Conservation (phyloP, 2,797 vertebrate species). For the Lerista edwardsae region DNA sequence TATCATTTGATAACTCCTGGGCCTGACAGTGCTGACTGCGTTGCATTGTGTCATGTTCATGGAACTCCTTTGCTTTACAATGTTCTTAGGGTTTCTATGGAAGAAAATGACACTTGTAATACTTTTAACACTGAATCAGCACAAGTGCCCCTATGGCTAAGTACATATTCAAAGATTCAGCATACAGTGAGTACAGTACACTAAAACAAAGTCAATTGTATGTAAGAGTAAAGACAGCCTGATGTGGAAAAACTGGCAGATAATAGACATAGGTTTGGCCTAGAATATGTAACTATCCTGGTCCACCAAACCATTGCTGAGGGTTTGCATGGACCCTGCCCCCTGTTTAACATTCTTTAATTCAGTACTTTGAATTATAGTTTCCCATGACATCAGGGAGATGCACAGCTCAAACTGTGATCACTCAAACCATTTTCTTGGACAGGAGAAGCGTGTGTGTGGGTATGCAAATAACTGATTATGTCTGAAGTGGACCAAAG, state of each 20-base stretch:
- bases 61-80: constrained; percentile 46
- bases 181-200: not conserved
- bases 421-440: no score
- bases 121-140: not conserved
- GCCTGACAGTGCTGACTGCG: constrained; percentile 68
- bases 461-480: no score
- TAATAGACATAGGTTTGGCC: not conserved
- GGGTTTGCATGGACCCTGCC: no score
- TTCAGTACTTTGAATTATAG: no score
- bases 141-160: not conserved
- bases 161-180: not conserved
- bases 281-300: no score
- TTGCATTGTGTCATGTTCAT: constrained; percentile 58
- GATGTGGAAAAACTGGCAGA: not conserved
- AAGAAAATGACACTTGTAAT: constrained; percentile 32
- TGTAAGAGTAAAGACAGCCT: not conserved
- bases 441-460: no score
- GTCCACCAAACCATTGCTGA: no score
- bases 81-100: constrained; percentile 64
- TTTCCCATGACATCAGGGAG: no score
- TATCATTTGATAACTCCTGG: constrained; percentile 75
- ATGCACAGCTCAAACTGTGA: no score
- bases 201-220: not conserved
- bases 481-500: no score
- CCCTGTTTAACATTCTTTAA: no score